These are phyloP conservation scores for Nemopilema nomurai DNA, from an alignment of 30 jellyfish, hydroid and myxozoan genomes.

Conservation along the genomic window DNA sequence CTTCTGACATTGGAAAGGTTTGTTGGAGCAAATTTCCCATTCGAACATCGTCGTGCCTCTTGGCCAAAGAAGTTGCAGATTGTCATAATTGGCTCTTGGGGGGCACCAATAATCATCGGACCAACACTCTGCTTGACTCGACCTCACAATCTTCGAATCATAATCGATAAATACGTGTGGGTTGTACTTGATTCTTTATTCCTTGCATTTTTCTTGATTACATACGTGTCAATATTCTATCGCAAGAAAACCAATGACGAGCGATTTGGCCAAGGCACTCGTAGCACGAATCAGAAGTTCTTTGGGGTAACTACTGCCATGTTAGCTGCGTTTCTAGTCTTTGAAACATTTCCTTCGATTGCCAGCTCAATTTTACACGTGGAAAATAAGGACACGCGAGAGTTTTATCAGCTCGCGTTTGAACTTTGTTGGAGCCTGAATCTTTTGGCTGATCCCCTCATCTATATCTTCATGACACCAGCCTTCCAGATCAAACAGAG, in stretches of 20 bases:
- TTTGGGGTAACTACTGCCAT: constrained; percentile 12
- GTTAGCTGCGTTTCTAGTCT: not conserved
- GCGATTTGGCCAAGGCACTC: not conserved
- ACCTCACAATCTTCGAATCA: not conserved
- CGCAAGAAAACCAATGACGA: not conserved
- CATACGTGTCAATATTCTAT: constrained; percentile 3
- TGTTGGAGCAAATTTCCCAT: constrained; percentile 21
- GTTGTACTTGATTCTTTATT: constrained; percentile 4
- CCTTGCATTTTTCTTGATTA: not conserved
- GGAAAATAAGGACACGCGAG: not conserved
- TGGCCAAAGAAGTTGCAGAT: not conserved
- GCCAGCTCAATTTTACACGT: not conserved
- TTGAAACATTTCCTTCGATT: constrained; percentile 15
- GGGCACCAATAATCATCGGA: not conserved
- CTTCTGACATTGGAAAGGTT: constrained; percentile 21
- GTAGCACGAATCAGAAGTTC: not conserved
- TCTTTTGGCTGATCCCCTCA: constrained; percentile 25
- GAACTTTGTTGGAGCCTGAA: constrained; percentile 23
- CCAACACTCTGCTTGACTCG: not conserved
- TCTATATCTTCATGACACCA: constrained; percentile 34
- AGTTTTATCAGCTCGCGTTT: not conserved
- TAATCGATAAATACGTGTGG: constrained; percentile 24
- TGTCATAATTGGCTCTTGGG: not conserved
- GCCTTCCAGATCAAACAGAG: not conserved
- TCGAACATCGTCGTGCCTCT: not conserved